Percentiles rank a stretch among this genome's conserved stretches.
Evolutionary conservation across 2,113 vertebrate species (phyloP).

Genomic region (Grallaria varia): DNA sequence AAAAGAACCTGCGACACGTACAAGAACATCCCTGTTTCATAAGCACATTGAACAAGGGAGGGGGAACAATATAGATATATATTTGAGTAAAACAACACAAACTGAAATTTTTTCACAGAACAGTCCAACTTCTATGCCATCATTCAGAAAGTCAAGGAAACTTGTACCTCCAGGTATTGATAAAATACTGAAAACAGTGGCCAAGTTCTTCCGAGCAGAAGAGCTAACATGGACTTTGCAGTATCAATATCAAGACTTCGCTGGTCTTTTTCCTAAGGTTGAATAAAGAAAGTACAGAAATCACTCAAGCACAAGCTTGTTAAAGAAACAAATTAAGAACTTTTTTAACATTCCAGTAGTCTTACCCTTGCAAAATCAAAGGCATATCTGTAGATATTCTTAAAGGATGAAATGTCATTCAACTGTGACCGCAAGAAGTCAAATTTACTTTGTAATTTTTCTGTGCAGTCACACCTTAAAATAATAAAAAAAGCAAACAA

Average conservation of each 20-base stretch:
- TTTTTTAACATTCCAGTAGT: neutral
- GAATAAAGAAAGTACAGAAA: slow-evolving; percentile 17
- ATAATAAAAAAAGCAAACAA: neutral
- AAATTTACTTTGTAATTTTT: slow-evolving; percentile 90
- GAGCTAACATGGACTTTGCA: slow-evolving; percentile 92
- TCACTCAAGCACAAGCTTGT: neutral
- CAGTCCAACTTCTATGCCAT: neutral
- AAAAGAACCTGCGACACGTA: neutral
- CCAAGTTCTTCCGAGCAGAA: slow-evolving; percentile 92
- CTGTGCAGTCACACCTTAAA: slow-evolving; percentile 91
- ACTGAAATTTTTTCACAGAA: neutral
- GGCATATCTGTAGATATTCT: slow-evolving; percentile 98
- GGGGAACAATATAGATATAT: neutral
- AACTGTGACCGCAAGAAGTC: slow-evolving; percentile 89
- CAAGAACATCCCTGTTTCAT: neutral
- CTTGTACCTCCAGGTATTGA: slow-evolving; percentile 91
- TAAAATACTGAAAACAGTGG: slow-evolving; percentile 92
- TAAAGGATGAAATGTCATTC: slow-evolving; percentile 89
- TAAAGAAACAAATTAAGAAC: neutral
- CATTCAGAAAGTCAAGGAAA: neutral
- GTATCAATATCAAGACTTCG: slow-evolving; percentile 96
- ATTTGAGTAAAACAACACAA: neutral
- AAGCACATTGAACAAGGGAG: neutral
- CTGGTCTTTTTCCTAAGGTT: slow-evolving; percentile 90
- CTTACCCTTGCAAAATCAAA: slow-evolving; percentile 97